Percentiles rank a stretch among this genome's conserved stretches.
These are phyloP conservation scores for Bombyx mori DNA, from an alignment of 1,140 invertebrate genomes.

Conservation along the genomic window DNA sequence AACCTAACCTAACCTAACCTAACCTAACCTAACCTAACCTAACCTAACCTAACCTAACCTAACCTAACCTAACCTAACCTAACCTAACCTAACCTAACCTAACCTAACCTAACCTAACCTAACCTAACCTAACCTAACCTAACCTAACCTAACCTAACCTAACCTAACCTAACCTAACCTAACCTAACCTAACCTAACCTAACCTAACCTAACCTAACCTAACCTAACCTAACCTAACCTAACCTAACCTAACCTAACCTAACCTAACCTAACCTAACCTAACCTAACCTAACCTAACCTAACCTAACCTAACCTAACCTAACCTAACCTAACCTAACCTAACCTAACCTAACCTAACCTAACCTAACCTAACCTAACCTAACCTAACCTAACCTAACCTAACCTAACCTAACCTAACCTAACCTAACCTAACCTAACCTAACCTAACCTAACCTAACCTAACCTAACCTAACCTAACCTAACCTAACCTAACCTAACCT, in stretches of 20 bases:
- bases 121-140: too few relatives aligned
- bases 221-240: constrained; percentile 25
- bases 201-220: constrained; percentile 29
- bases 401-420: constrained; percentile 22
- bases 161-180: constrained; percentile 26
- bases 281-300: constrained; percentile 25
- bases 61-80: too few relatives aligned
- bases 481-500: constrained; percentile 21
- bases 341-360: constrained; percentile 7
- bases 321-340: constrained; percentile 21
- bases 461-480: constrained; percentile 23
- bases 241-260: constrained; percentile 24
- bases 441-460: constrained; percentile 21
- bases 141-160: too few relatives aligned
- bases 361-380: constrained; percentile 5
- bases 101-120: too few relatives aligned
- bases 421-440: background rate
- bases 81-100: too few relatives aligned
- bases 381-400: too few relatives aligned
- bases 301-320: constrained; percentile 28
- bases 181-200: constrained; percentile 27
- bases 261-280: constrained; percentile 24
- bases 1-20: too few relatives aligned
- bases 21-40: too few relatives aligned
- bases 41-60: too few relatives aligned